Base-by-base conservation (phyloP, 2,797 vertebrate genomes). In the Merluccius polli region DNA sequence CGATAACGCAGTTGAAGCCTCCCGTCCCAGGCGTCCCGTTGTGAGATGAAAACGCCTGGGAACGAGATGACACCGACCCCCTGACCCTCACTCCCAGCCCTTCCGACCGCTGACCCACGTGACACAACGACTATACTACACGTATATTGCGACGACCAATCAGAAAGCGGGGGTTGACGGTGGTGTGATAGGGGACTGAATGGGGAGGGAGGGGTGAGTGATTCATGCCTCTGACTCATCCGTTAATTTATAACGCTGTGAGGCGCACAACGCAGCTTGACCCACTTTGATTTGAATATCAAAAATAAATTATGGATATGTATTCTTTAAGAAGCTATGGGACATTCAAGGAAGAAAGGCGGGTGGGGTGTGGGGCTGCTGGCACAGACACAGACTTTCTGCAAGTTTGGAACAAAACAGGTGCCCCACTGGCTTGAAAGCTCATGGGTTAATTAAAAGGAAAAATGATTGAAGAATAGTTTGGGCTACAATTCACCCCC, bases 1-100 rank as follows among this genome's bases (percentile, higher is more conserved):
- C 44, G 5, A 76, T 76, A 32, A 10, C 4, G 59, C 15, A 70
- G 35, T 41, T 52, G 33, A 70, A 27, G 32, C 32, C 76, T 32
- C 65, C 48, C 38, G 44, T 6, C 21, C 16, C 44, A 3, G 44
- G 44, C 44, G 44, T 21, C 16, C 38, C 38, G 38, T 13, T 2
- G 13, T 15, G 38, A 41, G 38, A 41, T 3, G 44, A 4, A 16
- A 21, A 52, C 44, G 5, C 44, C 4, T 21, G 16, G 44, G 44
- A 48, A 1, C 44, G 18, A 0, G 16, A 15, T 48, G 3, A 6
- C 12, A 38, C 18, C 71, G 1, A 31, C 73, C 32, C 75, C 76
- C 70, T 44, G 76, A 15, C 32, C 71, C 31, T 63, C 59, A 74
- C 67, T 67, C 72, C n/a, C 21, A 67, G 8, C 24, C 24, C 63